Base-by-base conservation (phyloP, 2,888 invertebrate genomes). In the Dryadula phaetusa region DNA sequence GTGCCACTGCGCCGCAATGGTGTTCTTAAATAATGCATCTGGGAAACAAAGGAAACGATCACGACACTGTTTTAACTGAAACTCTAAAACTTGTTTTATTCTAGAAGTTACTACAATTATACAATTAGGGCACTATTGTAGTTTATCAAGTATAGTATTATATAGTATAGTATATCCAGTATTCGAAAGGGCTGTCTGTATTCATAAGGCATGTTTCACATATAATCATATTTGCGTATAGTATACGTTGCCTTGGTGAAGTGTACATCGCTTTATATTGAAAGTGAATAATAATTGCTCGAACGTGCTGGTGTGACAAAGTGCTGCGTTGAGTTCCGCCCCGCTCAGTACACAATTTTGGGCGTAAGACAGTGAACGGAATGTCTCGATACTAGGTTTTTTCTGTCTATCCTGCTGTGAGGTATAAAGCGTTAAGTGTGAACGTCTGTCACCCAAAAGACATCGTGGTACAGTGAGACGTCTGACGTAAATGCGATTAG, bases 61-160 rank as follows among this genome's bases (percentile, higher is more conserved):
- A 32, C 60, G 40, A 56, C 56, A 56, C 22, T 16, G 60, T 60
- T 32, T 60, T 32, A 60, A 60, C 60, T 20, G 60, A 28, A 44
- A 60, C 20, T 60, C 42, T 46, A 60, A 60, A 46, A 60, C 60
- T 46, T 4, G 60, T 46, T 60, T 60, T 46, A 44, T 46, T 60
- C 18, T 18, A 44, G 44, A 60, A 28, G 18, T 44, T 6, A 44
- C 28, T 42, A 60, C 60, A 44, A 28, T 60, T 60, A 44, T 44
- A 60, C 44, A 60, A 60, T 60, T 60, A 46, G 60, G 60, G 14
- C 60, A 20, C 28, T 14, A 10, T 44, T 60, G 28, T 60, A 46
- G 42, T 42, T 42, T 28, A 46, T n/a, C 28, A 32, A 46, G 8
- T 60, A n/a, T n/a, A 20, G 6, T 28, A 32, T 32, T 14, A 3